Conservation (phyloP, 2,113 vertebrate genomes). For the Microtus ochrogaster region DNA sequence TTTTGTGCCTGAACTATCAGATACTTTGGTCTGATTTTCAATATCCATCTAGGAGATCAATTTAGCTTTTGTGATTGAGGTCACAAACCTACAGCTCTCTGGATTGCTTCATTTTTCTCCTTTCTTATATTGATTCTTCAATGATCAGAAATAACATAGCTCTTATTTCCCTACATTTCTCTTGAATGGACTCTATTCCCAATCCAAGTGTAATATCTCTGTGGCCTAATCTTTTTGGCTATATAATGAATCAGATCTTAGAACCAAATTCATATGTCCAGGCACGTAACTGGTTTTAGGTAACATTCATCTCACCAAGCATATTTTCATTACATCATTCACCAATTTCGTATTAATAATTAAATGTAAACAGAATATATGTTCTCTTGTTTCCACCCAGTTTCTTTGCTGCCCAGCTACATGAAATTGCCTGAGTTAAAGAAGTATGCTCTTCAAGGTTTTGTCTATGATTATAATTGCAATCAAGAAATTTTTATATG, state of each 20-base stretch:
- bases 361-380: background rate
- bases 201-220: background rate
- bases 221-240: background rate
- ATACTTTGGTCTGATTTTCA: conserved; percentile 32
- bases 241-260: background rate
- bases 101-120: background rate
- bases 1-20: conserved; percentile 28
- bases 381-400: background rate
- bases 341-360: background rate
- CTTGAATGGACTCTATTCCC: background rate
- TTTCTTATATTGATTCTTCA: conserved; percentile 1
- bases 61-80: conserved; percentile 73
- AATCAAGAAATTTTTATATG: background rate
- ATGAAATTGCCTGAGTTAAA: background rate
- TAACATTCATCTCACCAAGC: background rate
- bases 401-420: background rate
- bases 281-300: background rate
- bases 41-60: conserved; percentile 49
- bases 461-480: background rate
- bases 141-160: conserved; percentile 9
- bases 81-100: conserved; percentile 17
- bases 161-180: background rate
- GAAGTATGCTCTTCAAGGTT: background rate
- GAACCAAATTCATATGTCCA: background rate
- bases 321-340: background rate